Conservation (phyloP, 1,140 invertebrate genomes). For the Papilio dardanus region DNA sequence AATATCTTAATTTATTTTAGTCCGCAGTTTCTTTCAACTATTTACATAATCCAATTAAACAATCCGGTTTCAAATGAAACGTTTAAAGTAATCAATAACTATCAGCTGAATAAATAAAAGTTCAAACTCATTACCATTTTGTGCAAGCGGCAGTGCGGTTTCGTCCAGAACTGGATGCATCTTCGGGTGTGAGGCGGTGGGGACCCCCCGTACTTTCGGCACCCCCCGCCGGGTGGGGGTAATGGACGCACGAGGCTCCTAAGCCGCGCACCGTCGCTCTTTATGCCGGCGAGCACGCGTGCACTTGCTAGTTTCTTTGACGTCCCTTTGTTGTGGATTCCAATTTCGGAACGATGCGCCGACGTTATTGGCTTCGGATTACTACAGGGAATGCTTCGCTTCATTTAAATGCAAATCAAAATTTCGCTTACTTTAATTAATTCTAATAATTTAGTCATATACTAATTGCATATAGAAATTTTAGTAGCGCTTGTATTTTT, state of each 20-base stretch:
- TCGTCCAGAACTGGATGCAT: conserved; percentile 78
- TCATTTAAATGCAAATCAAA: conserved; percentile 11
- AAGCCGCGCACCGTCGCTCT: conserved; percentile 71
- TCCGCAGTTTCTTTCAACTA: not conserved
- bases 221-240: conserved; percentile 56
- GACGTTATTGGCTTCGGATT: conserved; percentile 55
- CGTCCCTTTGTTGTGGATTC: conserved; percentile 79
- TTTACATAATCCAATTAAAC: conserved; percentile 2
- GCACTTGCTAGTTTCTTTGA: conserved; percentile 80
- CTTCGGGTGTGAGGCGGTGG: conserved; percentile 73
- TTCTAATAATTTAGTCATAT: not conserved
- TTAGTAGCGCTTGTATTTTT: not conserved
- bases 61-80: not conserved
- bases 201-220: conserved; percentile 66
- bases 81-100: conserved; percentile 24
- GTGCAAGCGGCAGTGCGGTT: conserved; percentile 68
- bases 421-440: not conserved
- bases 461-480: not conserved
- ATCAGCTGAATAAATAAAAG: conserved; percentile 53
- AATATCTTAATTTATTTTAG: not conserved
- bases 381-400: conserved; percentile 38
- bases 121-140: conserved; percentile 74
- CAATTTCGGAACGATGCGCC: conserved; percentile 71
- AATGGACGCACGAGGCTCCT: conserved; percentile 79
- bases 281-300: conserved; percentile 75